phyloP scores from a whole-genome alignment of 2,797 vertebrate genomes.

The Botia almorhae region DNA sequence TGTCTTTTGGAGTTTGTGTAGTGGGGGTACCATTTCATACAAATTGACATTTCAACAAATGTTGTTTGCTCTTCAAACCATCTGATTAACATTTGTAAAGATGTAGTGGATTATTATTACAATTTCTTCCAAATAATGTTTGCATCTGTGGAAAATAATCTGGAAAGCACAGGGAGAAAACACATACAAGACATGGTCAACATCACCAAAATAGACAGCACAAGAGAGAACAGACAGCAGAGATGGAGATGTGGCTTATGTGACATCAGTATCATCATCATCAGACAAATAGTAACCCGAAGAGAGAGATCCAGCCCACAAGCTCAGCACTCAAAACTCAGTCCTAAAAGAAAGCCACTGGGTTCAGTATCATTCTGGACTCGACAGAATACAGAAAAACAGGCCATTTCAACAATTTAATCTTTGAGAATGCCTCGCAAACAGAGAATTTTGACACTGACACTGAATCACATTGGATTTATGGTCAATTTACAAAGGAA shows the following conservation, averaged over 20 bases:
- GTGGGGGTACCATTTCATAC: not conserved
- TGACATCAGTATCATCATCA: constrained; percentile 19
- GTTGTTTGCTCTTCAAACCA: not conserved
- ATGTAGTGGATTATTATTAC: not conserved
- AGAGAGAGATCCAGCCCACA: constrained; percentile 16
- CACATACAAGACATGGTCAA: constrained; percentile 31
- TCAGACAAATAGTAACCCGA: constrained; percentile 36
- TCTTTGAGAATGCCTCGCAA: constrained; percentile 17
- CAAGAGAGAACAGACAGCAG: constrained; percentile 41
- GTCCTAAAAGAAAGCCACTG: constrained; percentile 33
- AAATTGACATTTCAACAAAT: not conserved
- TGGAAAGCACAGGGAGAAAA: constrained; percentile 37
- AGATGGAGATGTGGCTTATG: constrained; percentile 39
- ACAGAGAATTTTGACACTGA: constrained; percentile 10
- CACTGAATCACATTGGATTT: not conserved
- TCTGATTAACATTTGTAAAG: not conserved
- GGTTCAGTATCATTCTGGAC: constrained; percentile 25
- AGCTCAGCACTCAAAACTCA: constrained; percentile 27
- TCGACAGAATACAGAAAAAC: constrained; percentile 44
- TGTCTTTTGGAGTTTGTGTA: not conserved
- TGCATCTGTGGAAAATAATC: constrained; percentile 26
- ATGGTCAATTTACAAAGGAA: constrained; percentile 12
- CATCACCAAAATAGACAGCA: constrained; percentile 36
- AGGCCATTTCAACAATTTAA: constrained; percentile 16
- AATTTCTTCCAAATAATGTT: not conserved